phyloP scores from a whole-genome alignment of 2,113 vertebrate species.

The Apistogramma diplotaenia region DNA sequence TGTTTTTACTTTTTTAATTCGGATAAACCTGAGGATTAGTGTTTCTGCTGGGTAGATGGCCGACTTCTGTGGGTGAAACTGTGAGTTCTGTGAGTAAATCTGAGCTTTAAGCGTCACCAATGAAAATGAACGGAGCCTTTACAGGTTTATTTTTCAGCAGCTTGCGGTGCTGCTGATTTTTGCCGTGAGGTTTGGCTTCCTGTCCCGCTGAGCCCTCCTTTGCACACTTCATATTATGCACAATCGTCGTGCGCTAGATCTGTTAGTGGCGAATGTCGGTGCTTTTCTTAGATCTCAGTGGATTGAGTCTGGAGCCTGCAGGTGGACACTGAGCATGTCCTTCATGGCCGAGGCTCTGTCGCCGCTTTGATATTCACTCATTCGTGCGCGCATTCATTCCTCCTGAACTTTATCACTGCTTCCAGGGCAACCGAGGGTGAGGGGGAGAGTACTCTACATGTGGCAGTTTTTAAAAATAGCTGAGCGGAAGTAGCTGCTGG shows the following conservation, averaged over 20 bases:
- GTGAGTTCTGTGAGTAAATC: background rate
- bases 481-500: too few species aligned
- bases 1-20: background rate
- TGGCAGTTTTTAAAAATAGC: background rate
- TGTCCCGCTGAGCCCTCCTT: background rate
- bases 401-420: background rate
- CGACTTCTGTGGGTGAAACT: background rate
- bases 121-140: background rate
- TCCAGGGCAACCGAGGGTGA: background rate
- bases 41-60: background rate
- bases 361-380: background rate
- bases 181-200: background rate
- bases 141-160: background rate
- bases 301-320: background rate
- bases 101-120: too few species aligned
- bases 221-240: background rate
- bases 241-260: too few species aligned
- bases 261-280: too few species aligned
- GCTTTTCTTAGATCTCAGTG: background rate
- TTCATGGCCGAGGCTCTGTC: background rate
- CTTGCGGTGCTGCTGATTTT: background rate
- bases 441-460: background rate
- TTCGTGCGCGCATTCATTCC: too few species aligned
- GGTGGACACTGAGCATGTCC: background rate
- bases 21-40: background rate